Evolutionary conservation across 92 coral and sea anemone genomes (phyloP).

Genomic region (Paramuricea clavata): DNA sequence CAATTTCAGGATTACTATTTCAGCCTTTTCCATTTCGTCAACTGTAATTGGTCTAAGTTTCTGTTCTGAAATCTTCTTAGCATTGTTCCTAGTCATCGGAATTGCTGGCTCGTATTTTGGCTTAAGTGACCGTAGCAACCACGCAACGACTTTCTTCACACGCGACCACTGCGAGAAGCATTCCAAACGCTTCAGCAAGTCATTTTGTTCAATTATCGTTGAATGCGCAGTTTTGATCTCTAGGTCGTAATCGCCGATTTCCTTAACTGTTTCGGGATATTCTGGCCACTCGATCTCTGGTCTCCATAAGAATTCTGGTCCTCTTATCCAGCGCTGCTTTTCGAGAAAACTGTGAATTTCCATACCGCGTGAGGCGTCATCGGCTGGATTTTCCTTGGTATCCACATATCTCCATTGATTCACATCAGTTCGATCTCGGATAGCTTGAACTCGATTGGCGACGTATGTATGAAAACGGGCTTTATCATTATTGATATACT

Average conservation of each 20-base stretch:
- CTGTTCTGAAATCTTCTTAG: too few species aligned
- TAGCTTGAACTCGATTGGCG: neutral
- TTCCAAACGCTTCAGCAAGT: too few species aligned
- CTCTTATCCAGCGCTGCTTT: slow-evolving; percentile 17
- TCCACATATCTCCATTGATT: neutral
- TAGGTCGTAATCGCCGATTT: neutral
- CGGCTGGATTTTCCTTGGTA: slow-evolving; percentile 51
- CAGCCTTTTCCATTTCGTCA: too few species aligned
- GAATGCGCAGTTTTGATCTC: neutral
- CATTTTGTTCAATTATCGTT: slow-evolving; percentile 20
- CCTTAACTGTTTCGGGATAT: slow-evolving; percentile 20
- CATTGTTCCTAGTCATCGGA: too few species aligned
- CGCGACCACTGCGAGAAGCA: too few species aligned
- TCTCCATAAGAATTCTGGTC: slow-evolving; percentile 74
- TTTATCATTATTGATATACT: neutral
- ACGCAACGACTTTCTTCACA: too few species aligned
- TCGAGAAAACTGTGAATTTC: slow-evolving; percentile 30
- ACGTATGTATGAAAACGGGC: neutral
- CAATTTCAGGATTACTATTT: too few species aligned
- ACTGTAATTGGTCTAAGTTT: too few species aligned
- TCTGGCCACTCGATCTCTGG: slow-evolving; percentile 65
- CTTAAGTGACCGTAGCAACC: too few species aligned
- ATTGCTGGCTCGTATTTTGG: too few species aligned
- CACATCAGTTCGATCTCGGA: neutral
- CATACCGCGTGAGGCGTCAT: slow-evolving; percentile 70